These are phyloP conservation scores for Dicrostonyx torquatus DNA, from an alignment of 2,797 vertebrate species.

Conservation along the genomic window DNA sequence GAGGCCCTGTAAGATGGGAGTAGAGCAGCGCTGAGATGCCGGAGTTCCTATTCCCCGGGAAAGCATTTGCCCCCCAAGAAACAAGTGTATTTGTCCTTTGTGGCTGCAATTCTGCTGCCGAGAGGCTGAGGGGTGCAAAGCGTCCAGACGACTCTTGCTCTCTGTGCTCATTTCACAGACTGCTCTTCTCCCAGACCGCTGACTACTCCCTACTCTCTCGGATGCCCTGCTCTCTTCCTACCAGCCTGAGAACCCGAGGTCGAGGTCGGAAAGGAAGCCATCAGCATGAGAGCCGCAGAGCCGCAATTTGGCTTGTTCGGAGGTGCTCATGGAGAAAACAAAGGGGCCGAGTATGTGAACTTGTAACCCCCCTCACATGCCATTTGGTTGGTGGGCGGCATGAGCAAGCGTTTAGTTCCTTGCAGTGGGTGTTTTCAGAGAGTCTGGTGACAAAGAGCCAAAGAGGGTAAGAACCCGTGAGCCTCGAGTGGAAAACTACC, in stretches of 20 bases:
- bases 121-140: not conserved
- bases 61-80: not conserved
- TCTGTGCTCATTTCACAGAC: not conserved
- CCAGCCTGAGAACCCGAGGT: not conserved
- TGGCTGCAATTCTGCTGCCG: not conserved
- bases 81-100: not conserved
- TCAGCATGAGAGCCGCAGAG: not conserved
- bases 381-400: constrained; percentile 79
- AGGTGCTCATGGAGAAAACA: constrained; percentile 57
- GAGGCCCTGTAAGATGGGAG: not conserved
- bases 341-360: constrained; percentile 76
- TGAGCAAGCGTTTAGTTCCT: constrained; percentile 61
- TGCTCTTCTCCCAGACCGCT: not conserved
- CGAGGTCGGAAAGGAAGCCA: not conserved
- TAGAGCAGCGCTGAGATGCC: not conserved
- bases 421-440: constrained; percentile 81
- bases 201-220: not conserved
- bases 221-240: not conserved
- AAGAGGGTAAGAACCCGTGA: constrained; percentile 57
- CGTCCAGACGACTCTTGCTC: not conserved
- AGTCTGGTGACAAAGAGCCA: constrained; percentile 73
- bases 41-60: constrained; percentile 12
- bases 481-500: constrained; percentile 75
- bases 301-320: not conserved
- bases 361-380: constrained; percentile 70